Base-by-base conservation (phyloP, 2,888 invertebrate genomes). In the Patella depressa region DNA sequence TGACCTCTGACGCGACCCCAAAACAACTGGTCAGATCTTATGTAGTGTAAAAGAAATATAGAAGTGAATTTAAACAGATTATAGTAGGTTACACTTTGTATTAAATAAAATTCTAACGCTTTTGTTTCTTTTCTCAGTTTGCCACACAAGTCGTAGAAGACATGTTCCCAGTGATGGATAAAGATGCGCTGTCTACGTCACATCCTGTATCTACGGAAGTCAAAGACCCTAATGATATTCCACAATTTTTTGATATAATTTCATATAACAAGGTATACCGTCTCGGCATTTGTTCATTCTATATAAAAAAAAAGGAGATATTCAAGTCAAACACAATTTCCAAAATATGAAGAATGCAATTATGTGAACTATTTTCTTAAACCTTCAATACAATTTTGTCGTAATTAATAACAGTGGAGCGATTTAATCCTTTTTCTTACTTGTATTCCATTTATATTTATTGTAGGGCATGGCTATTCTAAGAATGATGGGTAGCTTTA, bases 401-500 rank as follows among this genome's bases (percentile, higher is more conserved):
- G 34, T 34, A 34, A 4, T 4, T 34, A 4, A 34, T 34, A 4
- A 34, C 34, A 34, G 7, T 34, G 34, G 45, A 5, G 9, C 1
- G 45, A 45, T 45, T 45, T 45, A 45, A 45, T 3, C 7, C 34
- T 5, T 9, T 5, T 7, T 15, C 54, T 17, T 53, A 5, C 29
- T 14, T 14, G 0, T 54, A 54, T 34, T 73, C 65, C 3, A 70
- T 69, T 70, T 69, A 69, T 3, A 15, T 29, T 24, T 71, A 34
- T 82, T 84, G 5, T 79, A 91, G 91, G 91, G 91, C 1, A 88
- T 90, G 89, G 89, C 91, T 0, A 85, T 91, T 7, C 81, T 91
- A 12, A 83, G 91, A 2, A 87, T 91, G 88, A 80, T 91, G 65
- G 83, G 87, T 53, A 88, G 86, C 11, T 91, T 91, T 79, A 83